phyloP scores from a whole-genome alignment of 2,888 invertebrate species.

The Spodoptera exigua region DNA sequence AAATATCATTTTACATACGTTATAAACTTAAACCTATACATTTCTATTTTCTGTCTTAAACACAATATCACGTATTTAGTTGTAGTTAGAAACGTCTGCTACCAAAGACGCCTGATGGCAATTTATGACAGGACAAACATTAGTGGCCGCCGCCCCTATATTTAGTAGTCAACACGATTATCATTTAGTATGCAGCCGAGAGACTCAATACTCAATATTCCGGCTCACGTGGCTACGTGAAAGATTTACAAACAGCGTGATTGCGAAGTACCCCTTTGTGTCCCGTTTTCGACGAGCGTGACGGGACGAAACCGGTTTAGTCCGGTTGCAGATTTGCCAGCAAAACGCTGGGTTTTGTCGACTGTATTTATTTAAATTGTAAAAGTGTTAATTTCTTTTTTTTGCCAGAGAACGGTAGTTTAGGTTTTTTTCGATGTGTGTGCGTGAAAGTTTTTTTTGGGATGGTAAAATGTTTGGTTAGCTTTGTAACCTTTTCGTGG shows the following conservation, averaged over 20 bases:
- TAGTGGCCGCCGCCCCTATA: conserved; percentile 39
- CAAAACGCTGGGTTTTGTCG: conserved; percentile 26
- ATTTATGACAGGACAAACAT: conserved; percentile 21
- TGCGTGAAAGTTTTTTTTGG: no score
- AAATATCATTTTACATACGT: no score
- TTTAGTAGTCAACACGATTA: conserved; percentile 62
- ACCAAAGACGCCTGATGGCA: conserved; percentile 19
- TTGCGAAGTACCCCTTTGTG: conserved; percentile 65
- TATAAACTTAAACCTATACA: no score
- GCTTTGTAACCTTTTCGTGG: no score
- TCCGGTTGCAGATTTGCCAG: conserved; percentile 49
- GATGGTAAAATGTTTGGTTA: no score
- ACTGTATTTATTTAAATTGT: conserved; percentile 12
- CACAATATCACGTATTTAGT: no score
- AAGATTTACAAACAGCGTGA: conserved; percentile 65
- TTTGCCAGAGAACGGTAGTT: background rate
- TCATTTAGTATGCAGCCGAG: conserved; percentile 69
- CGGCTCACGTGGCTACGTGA: conserved; percentile 62
- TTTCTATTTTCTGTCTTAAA: no score
- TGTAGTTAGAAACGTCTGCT: no score
- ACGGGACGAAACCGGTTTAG: conserved; percentile 59
- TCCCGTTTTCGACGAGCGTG: conserved; percentile 59
- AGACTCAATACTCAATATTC: conserved; percentile 65
- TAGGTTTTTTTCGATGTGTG: no score
- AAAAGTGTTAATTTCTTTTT: conserved; percentile 1